Conservation (phyloP, 2,113 vertebrate species). For the Prunella fulvescens region DNA sequence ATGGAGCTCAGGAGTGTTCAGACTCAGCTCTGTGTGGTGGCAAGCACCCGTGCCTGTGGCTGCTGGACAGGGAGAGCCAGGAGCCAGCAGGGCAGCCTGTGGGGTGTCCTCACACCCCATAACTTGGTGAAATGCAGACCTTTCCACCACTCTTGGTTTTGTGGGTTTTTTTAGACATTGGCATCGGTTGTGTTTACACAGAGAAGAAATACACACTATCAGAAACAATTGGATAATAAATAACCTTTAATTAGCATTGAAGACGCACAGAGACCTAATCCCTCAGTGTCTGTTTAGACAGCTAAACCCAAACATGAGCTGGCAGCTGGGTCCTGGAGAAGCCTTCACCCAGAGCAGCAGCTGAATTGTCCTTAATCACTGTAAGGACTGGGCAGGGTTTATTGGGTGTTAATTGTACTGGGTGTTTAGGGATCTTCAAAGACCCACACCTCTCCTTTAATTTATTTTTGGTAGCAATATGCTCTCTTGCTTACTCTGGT, state of each 20-base stretch:
- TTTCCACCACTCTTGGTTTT: neutral
- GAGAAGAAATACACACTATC: neutral
- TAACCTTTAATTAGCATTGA: neutral
- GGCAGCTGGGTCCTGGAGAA: rapidly evolving
- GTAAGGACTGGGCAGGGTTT: neutral
- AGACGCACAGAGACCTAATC: neutral
- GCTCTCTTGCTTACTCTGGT: neutral
- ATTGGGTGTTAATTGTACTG: rapidly evolving
- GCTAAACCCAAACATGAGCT: neutral
- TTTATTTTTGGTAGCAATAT: neutral
- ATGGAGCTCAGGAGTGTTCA: neutral
- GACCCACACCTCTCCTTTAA: neutral
- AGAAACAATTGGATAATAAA: neutral
- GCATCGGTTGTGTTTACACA: neutral
- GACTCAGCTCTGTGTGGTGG: rapidly evolving
- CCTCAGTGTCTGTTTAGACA: slow-evolving; percentile 27
- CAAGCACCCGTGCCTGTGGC: rapidly evolving
- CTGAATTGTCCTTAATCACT: neutral
- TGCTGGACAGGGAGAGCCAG: rapidly evolving
- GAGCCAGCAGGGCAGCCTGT: rapidly evolving
- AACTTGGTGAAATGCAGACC: neutral
- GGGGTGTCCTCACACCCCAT: neutral
- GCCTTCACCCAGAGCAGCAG: neutral
- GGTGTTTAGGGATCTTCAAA: neutral
- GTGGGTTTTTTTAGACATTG: neutral